A percentile compares a stretch with the other conserved stretches of the same genome.
These are phyloP conservation scores for Cyclophora albipunctata DNA, from an alignment of 2,888 invertebrate genomes.

Conservation along the genomic window DNA sequence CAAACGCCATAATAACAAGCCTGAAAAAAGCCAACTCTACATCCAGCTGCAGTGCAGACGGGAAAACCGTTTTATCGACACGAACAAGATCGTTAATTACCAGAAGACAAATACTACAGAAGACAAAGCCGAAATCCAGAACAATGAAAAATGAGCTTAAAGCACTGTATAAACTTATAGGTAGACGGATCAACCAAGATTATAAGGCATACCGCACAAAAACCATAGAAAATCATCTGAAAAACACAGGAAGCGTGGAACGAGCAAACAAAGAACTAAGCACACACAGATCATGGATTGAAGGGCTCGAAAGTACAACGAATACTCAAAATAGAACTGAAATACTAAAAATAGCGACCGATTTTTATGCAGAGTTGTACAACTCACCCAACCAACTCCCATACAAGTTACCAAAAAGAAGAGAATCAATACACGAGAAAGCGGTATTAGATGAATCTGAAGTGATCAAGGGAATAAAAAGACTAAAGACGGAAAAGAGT, in stretches of 20 bases:
- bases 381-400: neutral
- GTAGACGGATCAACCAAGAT: neutral
- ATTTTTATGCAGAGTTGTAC: neutral
- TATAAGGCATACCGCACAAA: neutral
- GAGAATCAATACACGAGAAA: too few species aligned
- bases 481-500: neutral
- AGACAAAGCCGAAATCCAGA: neutral
- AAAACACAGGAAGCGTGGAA: neutral
- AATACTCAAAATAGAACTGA: neutral
- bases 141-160: neutral
- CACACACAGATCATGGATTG: conserved; percentile 1
- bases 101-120: conserved; percentile 1
- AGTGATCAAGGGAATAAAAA: neutral
- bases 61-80: neutral
- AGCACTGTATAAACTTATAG: neutral
- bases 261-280: neutral
- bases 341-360: neutral
- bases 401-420: too few species aligned
- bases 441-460: neutral
- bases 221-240: conserved; percentile 1
- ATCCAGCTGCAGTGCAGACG: neutral
- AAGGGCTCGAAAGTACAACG: neutral
- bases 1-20: too few species aligned
- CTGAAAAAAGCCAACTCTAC: neutral
- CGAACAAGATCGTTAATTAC: neutral